These are phyloP conservation scores for Argentina silus DNA, from an alignment of 2,797 vertebrate genomes.

Conservation along the genomic window DNA sequence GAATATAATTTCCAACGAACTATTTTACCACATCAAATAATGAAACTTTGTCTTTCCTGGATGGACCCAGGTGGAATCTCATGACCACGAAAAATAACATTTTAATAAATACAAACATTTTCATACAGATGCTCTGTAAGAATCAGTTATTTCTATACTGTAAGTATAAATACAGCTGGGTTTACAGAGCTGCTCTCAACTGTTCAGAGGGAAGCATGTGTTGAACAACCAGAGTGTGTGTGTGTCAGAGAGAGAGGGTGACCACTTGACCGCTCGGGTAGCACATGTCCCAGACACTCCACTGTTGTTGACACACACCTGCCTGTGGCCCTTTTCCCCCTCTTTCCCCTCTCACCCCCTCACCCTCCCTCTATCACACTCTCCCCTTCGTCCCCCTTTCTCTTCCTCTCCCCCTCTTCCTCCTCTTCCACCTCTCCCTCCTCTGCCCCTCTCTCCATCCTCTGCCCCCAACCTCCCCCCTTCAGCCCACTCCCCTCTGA, in stretches of 20 bases:
- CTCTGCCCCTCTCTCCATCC: too few species aligned
- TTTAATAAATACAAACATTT: neutral
- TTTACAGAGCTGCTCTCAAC: neutral
- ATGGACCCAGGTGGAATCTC: neutral
- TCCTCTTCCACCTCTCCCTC: too few species aligned
- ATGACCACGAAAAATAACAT: neutral
- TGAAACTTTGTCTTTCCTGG: neutral
- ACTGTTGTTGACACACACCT: conserved; percentile 27
- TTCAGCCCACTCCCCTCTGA: too few species aligned
- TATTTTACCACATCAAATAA: neutral
- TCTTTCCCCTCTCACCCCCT: neutral
- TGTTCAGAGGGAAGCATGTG: conserved; percentile 1
- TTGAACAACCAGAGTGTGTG: neutral
- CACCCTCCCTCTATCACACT: neutral
- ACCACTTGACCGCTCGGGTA: neutral
- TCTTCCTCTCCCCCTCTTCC: too few species aligned
- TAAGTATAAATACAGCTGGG: neutral
- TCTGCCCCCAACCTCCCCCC: too few species aligned
- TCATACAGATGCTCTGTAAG: neutral
- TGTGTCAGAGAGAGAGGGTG: neutral
- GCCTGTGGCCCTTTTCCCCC: conserved; percentile 26
- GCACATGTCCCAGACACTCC: conserved; percentile 16
- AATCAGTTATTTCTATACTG: neutral
- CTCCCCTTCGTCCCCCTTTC: neutral
- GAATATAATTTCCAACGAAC: neutral